phyloP scores from a whole-genome alignment of 2,113 vertebrate genomes.

The Opisthocomus hoazin region DNA sequence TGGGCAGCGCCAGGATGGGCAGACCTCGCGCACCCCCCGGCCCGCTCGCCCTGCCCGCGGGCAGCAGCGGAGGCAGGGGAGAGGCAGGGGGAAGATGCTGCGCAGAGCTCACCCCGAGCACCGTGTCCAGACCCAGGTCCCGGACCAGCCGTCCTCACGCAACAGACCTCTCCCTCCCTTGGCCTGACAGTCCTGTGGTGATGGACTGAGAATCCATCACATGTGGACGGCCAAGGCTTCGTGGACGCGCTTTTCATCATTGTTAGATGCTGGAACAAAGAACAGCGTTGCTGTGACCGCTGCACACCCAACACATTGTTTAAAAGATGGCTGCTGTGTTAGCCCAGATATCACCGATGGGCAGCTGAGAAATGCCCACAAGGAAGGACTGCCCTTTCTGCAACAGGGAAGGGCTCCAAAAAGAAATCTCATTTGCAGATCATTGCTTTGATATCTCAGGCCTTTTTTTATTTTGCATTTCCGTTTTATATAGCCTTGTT shows the following conservation, averaged over 20 bases:
- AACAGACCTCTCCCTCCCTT: not conserved
- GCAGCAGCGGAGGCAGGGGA: not conserved
- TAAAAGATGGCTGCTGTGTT: rapidly evolving
- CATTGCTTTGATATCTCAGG: not conserved
- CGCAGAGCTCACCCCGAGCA: rapidly evolving
- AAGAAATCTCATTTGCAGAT: not conserved
- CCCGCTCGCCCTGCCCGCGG: not conserved
- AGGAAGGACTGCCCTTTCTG: not conserved
- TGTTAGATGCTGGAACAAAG: not conserved
- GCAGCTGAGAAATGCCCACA: not conserved
- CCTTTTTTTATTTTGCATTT: not conserved
- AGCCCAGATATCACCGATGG: rapidly evolving
- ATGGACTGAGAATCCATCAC: rapidly evolving
- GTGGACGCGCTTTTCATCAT: not conserved
- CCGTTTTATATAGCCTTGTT: not conserved
- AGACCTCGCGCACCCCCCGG: rapidly evolving
- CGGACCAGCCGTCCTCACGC: not conserved
- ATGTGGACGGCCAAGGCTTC: rapidly evolving
- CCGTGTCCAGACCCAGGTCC: not conserved
- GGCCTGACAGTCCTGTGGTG: not conserved
- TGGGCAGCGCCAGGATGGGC: too few species aligned
- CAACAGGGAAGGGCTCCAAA: not conserved
- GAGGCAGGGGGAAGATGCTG: not conserved
- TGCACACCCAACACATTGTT: not conserved
- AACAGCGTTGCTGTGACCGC: rapidly evolving